phyloP scores from a whole-genome alignment of 2,797 vertebrate genomes.

The Sebastes wilsoni region DNA sequence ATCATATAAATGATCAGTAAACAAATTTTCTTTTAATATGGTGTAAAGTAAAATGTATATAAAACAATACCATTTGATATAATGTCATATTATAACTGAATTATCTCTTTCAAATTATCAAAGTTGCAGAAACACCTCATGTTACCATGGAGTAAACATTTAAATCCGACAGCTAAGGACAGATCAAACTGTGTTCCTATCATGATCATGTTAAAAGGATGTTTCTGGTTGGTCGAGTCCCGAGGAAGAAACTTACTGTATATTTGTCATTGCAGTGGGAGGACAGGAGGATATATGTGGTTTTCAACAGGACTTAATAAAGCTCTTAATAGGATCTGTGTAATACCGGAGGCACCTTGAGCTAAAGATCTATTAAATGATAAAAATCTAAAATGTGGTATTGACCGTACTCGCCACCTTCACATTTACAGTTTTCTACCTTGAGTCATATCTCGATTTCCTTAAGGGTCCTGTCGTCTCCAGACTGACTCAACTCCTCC shows the following conservation, averaged over 20 bases:
- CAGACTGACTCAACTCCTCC: slow-evolving; percentile 6
- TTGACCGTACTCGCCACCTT: background rate
- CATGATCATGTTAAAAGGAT: background rate
- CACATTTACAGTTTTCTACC: background rate
- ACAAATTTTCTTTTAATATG: too few species aligned
- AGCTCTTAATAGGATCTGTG: background rate
- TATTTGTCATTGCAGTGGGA: background rate
- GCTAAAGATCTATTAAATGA: background rate
- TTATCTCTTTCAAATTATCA: too few species aligned
- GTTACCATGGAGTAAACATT: background rate
- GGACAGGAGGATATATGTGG: background rate
- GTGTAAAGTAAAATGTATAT: too few species aligned
- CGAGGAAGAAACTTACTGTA: background rate
- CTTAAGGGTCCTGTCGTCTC: background rate
- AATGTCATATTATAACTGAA: too few species aligned
- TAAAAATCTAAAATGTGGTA: background rate
- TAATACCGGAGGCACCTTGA: background rate
- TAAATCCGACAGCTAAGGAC: background rate
- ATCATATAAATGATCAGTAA: too few species aligned
- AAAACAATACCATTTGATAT: too few species aligned
- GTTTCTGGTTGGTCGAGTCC: background rate
- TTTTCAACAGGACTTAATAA: background rate
- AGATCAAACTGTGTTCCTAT: background rate
- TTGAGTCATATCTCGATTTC: background rate
- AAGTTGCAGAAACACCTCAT: too few species aligned